A percentile compares a stretch with the other conserved stretches of the same genome.
Evolutionary conservation across 1,140 invertebrate species (phyloP).

Genomic region (Heterodera carotae): DNA sequence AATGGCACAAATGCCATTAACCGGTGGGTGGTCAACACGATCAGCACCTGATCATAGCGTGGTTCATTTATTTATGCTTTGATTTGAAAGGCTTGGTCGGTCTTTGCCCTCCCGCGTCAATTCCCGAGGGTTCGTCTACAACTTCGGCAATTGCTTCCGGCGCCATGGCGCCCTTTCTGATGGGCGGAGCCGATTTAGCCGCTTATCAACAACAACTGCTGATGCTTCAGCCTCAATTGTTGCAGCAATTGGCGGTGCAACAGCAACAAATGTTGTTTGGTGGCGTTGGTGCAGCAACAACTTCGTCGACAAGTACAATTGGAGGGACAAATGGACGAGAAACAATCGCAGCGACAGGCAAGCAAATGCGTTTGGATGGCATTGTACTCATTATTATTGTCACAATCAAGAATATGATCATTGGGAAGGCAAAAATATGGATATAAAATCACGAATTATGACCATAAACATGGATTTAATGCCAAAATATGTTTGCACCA

Average conservation of each 20-base stretch:
- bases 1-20: not conserved
- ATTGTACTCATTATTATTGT: too few relatives aligned
- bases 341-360: not conserved
- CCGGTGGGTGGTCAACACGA: not conserved
- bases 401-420: too few relatives aligned
- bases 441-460: too few relatives aligned
- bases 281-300: not conserved
- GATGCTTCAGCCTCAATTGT: slow-evolving; percentile 5
- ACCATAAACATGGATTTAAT: too few relatives aligned
- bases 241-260: not conserved
- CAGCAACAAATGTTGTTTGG: not conserved
- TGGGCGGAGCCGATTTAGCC: not conserved
- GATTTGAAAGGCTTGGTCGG: not conserved
- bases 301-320: not conserved
- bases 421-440: too few relatives aligned
- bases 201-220: slow-evolving; percentile 9
- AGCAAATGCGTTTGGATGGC: too few relatives aligned
- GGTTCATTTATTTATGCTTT: too few relatives aligned
- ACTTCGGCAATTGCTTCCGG: not conserved
- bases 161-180: not conserved
- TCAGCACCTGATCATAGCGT: not conserved
- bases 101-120: not conserved
- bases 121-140: not conserved
- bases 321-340: not conserved
- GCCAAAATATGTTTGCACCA: too few relatives aligned